Conservation (phyloP, 2,888 invertebrate species). For the Gisinianus flammeolus region DNA sequence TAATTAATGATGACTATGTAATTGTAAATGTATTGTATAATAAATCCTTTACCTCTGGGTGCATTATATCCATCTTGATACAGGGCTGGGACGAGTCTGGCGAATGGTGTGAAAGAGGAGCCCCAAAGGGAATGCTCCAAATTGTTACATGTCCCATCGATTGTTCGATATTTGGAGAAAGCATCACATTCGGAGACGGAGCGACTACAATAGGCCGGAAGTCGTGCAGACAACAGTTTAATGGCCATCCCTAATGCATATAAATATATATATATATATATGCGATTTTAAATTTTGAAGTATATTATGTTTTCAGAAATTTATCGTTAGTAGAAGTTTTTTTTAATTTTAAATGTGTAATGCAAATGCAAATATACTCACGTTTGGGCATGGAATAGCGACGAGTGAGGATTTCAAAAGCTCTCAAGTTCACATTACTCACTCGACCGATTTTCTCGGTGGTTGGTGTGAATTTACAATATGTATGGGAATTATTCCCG, state of each 20-base stretch:
- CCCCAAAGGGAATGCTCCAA: slow-evolving; percentile 52
- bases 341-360: too few species aligned
- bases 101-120: slow-evolving; percentile 54
- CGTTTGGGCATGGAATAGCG: slow-evolving; percentile 32
- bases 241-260: slow-evolving; percentile 29
- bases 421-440: slow-evolving; percentile 55
- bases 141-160: slow-evolving; percentile 58
- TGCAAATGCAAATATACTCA: too few species aligned
- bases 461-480: slow-evolving; percentile 57
- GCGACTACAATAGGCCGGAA: slow-evolving; percentile 35
- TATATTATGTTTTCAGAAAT: too few species aligned
- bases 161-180: slow-evolving; percentile 50
- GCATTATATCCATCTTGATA: slow-evolving; percentile 58
- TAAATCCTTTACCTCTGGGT: too few species aligned
- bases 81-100: slow-evolving; percentile 54
- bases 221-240: slow-evolving; percentile 32
- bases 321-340: too few species aligned
- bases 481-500: slow-evolving; percentile 46
- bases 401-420: slow-evolving; percentile 56
- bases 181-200: slow-evolving; percentile 39
- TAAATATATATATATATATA: too few species aligned
- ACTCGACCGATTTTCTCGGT: slow-evolving; percentile 56
- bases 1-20: too few species aligned
- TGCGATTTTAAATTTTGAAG: too few species aligned
- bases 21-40: too few species aligned